Evolutionary conservation across 2,797 vertebrate genomes (phyloP).

Genomic region (Pygocentrus nattereri): DNA sequence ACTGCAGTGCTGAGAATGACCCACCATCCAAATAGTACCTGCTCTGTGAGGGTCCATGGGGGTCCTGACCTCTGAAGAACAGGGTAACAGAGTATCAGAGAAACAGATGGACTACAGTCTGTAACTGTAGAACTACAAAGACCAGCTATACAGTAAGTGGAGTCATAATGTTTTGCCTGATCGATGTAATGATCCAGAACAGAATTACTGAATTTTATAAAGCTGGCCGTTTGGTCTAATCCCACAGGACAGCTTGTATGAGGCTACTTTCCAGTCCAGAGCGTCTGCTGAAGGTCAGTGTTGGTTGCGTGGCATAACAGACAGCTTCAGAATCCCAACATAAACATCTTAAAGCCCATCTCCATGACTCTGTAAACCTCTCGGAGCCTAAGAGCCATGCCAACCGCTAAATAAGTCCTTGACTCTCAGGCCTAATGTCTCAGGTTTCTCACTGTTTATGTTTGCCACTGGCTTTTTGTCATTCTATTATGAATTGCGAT

Average conservation of each 20-base stretch:
- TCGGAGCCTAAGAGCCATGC: constrained; percentile 49
- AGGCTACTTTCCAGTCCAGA: constrained; percentile 46
- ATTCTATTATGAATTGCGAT: constrained; percentile 59
- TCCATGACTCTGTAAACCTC: constrained; percentile 55
- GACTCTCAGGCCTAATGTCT: constrained; percentile 37
- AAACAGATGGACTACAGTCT: too few species aligned
- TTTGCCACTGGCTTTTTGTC: constrained; percentile 44
- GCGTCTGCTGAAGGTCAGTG: constrained; percentile 55
- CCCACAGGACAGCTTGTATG: background rate
- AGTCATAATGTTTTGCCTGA: too few species aligned
- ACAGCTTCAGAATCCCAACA: constrained; percentile 63
- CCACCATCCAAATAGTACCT: too few species aligned
- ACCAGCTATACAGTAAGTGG: too few species aligned
- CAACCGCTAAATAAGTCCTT: constrained; percentile 11
- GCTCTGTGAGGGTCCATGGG: too few species aligned
- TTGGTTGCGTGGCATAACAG: constrained; percentile 53
- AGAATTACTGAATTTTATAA: background rate
- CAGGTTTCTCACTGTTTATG: constrained; percentile 46
- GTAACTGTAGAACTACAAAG: too few species aligned
- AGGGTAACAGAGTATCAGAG: too few species aligned
- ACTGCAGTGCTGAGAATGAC: too few species aligned
- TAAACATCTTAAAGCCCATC: constrained; percentile 65
- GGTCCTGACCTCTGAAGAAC: too few species aligned
- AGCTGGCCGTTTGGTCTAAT: constrained; percentile 21
- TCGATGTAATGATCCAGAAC: too few species aligned